Conservation (phyloP, 2,888 invertebrate genomes). For the Parnassius glacialis region DNA sequence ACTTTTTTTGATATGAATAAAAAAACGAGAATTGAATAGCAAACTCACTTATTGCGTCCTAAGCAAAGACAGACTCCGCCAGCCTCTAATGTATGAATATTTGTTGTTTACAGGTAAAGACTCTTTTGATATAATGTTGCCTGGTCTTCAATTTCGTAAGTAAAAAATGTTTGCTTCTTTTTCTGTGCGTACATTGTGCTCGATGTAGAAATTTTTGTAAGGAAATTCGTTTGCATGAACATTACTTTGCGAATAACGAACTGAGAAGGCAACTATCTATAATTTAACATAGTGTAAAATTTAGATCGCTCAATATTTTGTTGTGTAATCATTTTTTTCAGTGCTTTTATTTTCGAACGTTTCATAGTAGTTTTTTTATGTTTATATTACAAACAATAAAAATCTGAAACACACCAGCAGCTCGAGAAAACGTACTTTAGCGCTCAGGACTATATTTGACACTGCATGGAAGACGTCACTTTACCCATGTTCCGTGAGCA, state of each 20-base stretch:
- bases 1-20: slow-evolving; percentile 43
- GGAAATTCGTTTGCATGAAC: neutral
- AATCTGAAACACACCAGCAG: too few relatives aligned
- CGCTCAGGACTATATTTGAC: too few relatives aligned
- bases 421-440: too few relatives aligned
- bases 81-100: slow-evolving; percentile 40
- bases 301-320: neutral
- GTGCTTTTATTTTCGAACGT: too few relatives aligned
- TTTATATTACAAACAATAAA: too few relatives aligned
- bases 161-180: slow-evolving; percentile 22
- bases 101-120: slow-evolving; percentile 43
- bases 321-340: too few relatives aligned
- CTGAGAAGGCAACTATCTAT: neutral
- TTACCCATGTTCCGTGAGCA: too few relatives aligned
- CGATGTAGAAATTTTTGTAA: neutral
- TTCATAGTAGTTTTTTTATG: too few relatives aligned
- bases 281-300: neutral
- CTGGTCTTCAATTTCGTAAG: slow-evolving; percentile 39
- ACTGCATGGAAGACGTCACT: too few relatives aligned
- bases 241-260: neutral
- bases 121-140: slow-evolving; percentile 32
- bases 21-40: slow-evolving; percentile 42
- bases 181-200: neutral
- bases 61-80: slow-evolving; percentile 36
- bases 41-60: slow-evolving; percentile 38